Conservation (phyloP, 2,888 invertebrate genomes). For the Rhyacophila evoluta region DNA sequence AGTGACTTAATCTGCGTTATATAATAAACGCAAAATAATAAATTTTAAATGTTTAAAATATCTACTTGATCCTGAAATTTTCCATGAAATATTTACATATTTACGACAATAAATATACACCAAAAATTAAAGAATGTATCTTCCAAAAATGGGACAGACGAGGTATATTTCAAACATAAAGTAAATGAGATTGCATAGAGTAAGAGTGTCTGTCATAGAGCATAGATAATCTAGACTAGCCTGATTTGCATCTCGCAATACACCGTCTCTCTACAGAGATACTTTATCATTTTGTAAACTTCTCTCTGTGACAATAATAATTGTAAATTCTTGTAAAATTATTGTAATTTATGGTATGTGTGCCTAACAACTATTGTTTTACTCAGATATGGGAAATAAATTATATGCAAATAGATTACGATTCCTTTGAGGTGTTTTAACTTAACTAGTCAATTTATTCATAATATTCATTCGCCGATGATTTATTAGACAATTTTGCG, state of each 20-base stretch:
- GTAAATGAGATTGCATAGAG: no score
- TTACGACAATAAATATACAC: no score
- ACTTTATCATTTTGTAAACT: conserved; percentile 2
- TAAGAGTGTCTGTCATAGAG: no score
- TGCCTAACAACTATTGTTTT: not conserved
- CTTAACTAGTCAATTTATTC: no score
- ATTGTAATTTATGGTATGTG: not conserved
- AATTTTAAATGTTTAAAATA: no score
- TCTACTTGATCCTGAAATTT: no score
- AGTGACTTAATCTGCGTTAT: no score
- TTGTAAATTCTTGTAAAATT: conserved; percentile 18
- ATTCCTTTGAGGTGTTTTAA: not conserved
- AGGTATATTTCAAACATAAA: no score
- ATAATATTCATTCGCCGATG: not conserved
- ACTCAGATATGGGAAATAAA: conserved; percentile 1
- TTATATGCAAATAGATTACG: not conserved
- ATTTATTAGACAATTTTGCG: not conserved
- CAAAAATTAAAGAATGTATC: no score
- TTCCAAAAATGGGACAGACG: no score
- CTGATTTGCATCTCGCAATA: conserved; percentile 10
- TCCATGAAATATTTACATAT: no score
- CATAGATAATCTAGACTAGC: not conserved
- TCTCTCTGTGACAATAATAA: not conserved
- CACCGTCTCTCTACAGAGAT: not conserved
- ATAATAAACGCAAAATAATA: no score